These are phyloP conservation scores for rabbit (Oryctolagus cuniculus) DNA, from an alignment of 2,113 vertebrate genomes.

Conservation along the genomic window DNA sequence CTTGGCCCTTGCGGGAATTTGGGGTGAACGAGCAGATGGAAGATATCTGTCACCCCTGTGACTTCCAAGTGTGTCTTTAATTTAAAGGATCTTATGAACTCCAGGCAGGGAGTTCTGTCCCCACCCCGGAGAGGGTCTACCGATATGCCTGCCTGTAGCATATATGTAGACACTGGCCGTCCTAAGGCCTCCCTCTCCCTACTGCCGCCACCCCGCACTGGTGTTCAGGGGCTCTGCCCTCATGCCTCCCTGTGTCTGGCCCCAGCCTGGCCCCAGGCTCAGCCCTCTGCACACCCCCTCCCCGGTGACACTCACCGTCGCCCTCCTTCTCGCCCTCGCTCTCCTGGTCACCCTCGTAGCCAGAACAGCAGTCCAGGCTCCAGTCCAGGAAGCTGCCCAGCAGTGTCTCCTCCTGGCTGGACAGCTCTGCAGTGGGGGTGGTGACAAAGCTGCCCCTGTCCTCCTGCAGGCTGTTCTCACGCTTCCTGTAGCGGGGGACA, in stretches of 20 bases:
- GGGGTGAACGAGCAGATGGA: too few species aligned
- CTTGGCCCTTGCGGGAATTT: too few species aligned
- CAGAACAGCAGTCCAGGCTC: conserved; percentile 96
- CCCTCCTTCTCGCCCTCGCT: conserved; percentile 94
- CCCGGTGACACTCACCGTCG: conserved; percentile 89
- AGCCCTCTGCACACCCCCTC: neutral
- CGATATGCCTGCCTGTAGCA: neutral
- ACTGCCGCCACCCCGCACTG: neutral
- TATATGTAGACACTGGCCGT: neutral
- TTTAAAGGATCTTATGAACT: neutral
- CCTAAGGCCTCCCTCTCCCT: neutral
- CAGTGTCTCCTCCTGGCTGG: conserved; percentile 95
- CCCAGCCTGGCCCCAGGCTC: too few species aligned
- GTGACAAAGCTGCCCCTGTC: conserved; percentile 94
- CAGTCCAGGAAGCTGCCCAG: conserved; percentile 96
- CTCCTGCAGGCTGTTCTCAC: conserved; percentile 92
- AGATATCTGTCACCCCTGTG: too few species aligned
- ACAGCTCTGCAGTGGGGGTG: conserved; percentile 96
- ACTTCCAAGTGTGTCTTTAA: too few species aligned
- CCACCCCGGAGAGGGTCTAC: neutral
- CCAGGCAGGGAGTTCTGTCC: neutral
- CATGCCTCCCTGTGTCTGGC: too few species aligned
- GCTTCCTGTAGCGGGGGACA: conserved; percentile 87
- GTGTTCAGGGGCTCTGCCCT: neutral
- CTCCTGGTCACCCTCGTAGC: conserved; percentile 97